These are phyloP conservation scores for Atta cephalotes DNA, from an alignment of 1,140 invertebrate species.

Conservation along the genomic window DNA sequence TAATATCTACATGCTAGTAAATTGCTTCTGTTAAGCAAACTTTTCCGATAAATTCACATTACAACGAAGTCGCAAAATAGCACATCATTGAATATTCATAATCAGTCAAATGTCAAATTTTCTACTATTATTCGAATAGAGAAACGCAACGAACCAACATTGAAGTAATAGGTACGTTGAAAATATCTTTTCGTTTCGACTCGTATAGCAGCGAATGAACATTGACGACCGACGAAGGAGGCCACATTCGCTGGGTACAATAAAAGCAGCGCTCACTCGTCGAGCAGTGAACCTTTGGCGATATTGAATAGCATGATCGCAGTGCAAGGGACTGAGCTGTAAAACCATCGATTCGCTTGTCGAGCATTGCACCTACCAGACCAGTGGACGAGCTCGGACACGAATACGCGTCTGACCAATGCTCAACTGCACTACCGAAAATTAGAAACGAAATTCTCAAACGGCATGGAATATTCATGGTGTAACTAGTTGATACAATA, in stretches of 20 bases:
- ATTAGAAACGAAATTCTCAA: slow-evolving; percentile 16
- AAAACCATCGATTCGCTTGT: slow-evolving; percentile 70
- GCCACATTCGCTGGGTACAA: slow-evolving; percentile 32
- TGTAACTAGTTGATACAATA: background rate
- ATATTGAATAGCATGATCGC: slow-evolving; percentile 69
- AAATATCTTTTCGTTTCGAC: slow-evolving; percentile 10
- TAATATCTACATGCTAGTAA: background rate
- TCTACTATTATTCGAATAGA: background rate
- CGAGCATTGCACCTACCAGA: slow-evolving; percentile 33
- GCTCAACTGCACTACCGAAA: slow-evolving; percentile 30
- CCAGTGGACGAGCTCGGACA: background rate
- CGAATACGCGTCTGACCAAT: background rate
- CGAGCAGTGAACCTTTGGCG: slow-evolving; percentile 65
- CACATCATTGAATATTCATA: slow-evolving; percentile 37
- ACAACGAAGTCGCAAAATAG: background rate
- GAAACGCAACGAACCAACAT: background rate
- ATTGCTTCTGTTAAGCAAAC: slow-evolving; percentile 4
- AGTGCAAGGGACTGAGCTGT: slow-evolving; percentile 52
- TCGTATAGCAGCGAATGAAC: slow-evolving; percentile 2
- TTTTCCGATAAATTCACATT: slow-evolving; percentile 9
- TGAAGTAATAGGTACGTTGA: background rate
- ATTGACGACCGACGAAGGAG: slow-evolving; percentile 32
- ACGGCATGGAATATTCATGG: background rate
- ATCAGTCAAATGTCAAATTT: slow-evolving; percentile 14
- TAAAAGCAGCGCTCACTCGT: slow-evolving; percentile 63